phyloP scores from a whole-genome alignment of 1,140 invertebrate genomes.

The honey bee (Apis mellifera) region DNA sequence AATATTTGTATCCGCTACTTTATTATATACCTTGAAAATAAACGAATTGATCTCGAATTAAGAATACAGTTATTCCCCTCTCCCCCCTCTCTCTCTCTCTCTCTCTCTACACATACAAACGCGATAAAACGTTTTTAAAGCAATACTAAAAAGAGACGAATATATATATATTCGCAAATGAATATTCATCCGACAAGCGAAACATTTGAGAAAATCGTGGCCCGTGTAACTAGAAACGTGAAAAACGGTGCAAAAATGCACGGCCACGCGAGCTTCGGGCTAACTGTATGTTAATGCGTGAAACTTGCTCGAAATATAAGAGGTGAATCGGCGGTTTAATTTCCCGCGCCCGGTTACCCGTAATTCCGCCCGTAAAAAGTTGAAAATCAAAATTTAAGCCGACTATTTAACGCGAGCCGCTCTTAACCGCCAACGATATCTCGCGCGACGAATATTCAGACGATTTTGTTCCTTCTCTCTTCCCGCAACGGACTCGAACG shows the following conservation, averaged over 20 bases:
- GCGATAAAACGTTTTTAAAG: too few relatives aligned
- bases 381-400: constrained; percentile 23
- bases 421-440: constrained; percentile 10
- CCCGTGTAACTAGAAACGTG: background rate
- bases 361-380: constrained; percentile 6
- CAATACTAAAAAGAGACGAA: too few relatives aligned
- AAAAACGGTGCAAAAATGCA: background rate
- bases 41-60: too few relatives aligned
- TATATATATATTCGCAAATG: too few relatives aligned
- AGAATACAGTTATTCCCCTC: too few relatives aligned
- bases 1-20: too few relatives aligned
- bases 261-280: background rate
- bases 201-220: background rate
- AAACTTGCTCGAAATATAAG: background rate
- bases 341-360: background rate
- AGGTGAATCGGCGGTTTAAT: background rate
- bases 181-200: background rate
- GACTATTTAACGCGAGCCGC: background rate
- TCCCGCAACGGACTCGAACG: too few relatives aligned
- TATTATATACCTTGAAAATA: too few relatives aligned
- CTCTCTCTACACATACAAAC: too few relatives aligned
- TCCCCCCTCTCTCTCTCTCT: too few relatives aligned
- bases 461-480: too few relatives aligned
- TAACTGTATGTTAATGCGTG: background rate
- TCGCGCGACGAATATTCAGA: background rate